Conservation (phyloP, 2,888 invertebrate species). For the Drosophila nr. medialis region DNA sequence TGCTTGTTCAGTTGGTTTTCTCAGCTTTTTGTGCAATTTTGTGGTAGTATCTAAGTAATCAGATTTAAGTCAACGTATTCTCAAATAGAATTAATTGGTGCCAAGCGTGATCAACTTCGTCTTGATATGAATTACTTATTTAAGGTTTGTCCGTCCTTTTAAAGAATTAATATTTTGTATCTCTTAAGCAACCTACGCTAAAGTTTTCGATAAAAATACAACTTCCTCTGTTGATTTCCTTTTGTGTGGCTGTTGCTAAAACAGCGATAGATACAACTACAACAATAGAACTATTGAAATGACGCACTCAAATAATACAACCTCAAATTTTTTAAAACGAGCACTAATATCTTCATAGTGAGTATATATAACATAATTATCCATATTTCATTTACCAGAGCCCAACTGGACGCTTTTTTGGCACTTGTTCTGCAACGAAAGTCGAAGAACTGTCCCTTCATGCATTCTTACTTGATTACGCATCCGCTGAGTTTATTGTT, state of each 20-base stretch:
- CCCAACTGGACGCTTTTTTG: slow-evolving; percentile 27
- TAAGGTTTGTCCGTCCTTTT: background rate
- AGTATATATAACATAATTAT: background rate
- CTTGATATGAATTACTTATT: background rate
- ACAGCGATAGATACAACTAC: background rate
- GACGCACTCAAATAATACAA: background rate
- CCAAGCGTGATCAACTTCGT: background rate
- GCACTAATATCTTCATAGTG: background rate
- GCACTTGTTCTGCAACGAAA: slow-evolving; percentile 33
- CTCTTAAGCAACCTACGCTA: background rate
- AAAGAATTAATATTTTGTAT: background rate
- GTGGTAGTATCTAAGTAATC: background rate
- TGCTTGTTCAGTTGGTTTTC: slow-evolving; percentile 15
- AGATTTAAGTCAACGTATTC: background rate
- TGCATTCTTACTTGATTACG: slow-evolving; percentile 46
- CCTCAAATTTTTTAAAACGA: background rate
- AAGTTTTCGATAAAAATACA: background rate
- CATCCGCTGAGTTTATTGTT: slow-evolving; percentile 43
- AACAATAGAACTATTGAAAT: background rate
- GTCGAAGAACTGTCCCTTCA: slow-evolving; percentile 11
- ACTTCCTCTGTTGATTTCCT: background rate
- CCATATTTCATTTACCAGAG: background rate
- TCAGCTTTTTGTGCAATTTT: background rate
- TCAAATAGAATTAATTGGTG: background rate
- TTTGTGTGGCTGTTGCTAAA: background rate